These are phyloP conservation scores for Hormaphis cornu DNA, from an alignment of 1,140 invertebrate species.

Conservation along the genomic window DNA sequence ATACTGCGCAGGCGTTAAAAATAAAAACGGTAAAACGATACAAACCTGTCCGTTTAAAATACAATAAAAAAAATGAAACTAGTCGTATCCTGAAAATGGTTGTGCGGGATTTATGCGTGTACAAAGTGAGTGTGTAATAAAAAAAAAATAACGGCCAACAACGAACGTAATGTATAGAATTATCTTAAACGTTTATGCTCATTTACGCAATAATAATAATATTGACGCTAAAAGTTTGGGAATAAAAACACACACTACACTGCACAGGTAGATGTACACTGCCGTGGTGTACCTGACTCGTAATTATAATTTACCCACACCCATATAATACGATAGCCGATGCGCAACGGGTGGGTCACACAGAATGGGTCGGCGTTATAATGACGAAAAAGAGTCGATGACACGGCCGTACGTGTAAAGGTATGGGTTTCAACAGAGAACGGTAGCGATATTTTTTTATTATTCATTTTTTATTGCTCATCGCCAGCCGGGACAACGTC, in stretches of 20 bases:
- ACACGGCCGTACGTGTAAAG: too few species aligned
- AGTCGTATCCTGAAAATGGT: slow-evolving; percentile 9
- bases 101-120: not conserved
- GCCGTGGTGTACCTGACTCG: too few species aligned
- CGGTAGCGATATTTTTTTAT: too few species aligned
- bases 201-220: not conserved
- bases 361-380: too few species aligned
- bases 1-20: too few species aligned
- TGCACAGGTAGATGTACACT: not conserved
- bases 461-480: too few species aligned
- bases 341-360: too few species aligned
- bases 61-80: slow-evolving; percentile 28
- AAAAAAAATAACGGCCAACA: slow-evolving; percentile 1
- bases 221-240: not conserved
- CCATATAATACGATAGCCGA: too few species aligned
- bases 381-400: too few species aligned
- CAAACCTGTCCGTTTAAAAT: slow-evolving; percentile 31
- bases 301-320: too few species aligned
- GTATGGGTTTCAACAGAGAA: too few species aligned
- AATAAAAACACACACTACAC: not conserved
- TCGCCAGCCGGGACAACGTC: too few species aligned
- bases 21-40: slow-evolving; percentile 11
- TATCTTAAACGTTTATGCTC: slow-evolving; percentile 9
- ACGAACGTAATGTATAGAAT: not conserved
- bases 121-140: not conserved